These are phyloP conservation scores for Pollenia angustigena DNA, from an alignment of 2,888 invertebrate genomes.

Conservation along the genomic window DNA sequence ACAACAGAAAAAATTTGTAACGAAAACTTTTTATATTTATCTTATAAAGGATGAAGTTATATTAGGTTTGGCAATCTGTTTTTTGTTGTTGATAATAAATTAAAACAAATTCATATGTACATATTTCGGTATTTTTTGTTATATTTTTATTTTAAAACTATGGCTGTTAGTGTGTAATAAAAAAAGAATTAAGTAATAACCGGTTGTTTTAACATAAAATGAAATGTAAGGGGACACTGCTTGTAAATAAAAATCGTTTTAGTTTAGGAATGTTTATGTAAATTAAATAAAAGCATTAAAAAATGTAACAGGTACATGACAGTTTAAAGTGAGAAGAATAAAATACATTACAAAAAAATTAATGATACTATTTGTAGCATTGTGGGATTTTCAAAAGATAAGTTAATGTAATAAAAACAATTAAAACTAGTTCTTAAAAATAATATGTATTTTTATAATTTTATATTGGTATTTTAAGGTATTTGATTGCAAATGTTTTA, in stretches of 20 bases:
- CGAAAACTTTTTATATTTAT: too few relatives aligned
- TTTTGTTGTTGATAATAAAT: neutral
- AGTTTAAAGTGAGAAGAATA: neutral
- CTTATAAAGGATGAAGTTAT: too few relatives aligned
- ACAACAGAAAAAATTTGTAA: too few relatives aligned
- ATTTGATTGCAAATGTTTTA: neutral
- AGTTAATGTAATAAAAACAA: neutral
- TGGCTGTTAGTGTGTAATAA: slow-evolving; percentile 5
- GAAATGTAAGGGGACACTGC: neutral
- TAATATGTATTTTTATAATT: slow-evolving; percentile 1
- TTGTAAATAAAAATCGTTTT: neutral
- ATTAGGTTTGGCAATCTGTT: too few relatives aligned
- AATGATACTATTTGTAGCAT: neutral
- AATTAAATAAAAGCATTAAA: neutral
- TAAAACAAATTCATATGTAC: neutral
- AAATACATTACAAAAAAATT: neutral
- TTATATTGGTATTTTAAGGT: neutral
- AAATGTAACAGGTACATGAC: slow-evolving; percentile 39
- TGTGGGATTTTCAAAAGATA: neutral
- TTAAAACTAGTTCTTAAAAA: slow-evolving; percentile 36
- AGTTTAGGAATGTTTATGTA: neutral
- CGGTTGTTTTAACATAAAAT: neutral
- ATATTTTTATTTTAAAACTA: slow-evolving; percentile 57
- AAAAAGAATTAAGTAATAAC: slow-evolving; percentile 14
- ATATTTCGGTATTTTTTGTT: slow-evolving; percentile 16